Conservation (phyloP, 2,797 vertebrate genomes). For the Poeciliopsis infans region DNA sequence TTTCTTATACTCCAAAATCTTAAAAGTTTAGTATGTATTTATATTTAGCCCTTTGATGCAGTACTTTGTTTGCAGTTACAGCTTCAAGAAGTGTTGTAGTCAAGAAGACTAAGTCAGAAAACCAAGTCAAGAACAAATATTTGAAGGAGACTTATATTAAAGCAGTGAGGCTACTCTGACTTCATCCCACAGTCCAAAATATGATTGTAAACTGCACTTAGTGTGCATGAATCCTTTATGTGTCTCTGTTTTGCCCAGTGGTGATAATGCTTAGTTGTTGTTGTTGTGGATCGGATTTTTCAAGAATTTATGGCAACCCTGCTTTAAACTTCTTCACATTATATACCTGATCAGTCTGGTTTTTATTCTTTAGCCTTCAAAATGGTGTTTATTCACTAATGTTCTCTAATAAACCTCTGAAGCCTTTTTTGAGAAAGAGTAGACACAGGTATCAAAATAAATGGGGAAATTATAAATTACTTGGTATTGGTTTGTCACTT, state of each 20-base stretch:
- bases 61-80: background rate
- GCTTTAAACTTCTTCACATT: background rate
- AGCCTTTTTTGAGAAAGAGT: background rate
- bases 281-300: background rate
- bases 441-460: background rate
- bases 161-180: background rate
- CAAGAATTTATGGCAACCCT: background rate
- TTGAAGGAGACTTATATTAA: background rate
- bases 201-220: background rate
- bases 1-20: background rate
- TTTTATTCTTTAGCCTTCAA: background rate
- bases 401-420: background rate
- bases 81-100: background rate
- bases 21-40: background rate
- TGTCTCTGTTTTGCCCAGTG: background rate
- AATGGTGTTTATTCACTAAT: background rate
- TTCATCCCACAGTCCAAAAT: background rate
- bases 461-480: background rate
- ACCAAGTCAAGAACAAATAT: background rate
- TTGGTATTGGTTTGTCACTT: background rate
- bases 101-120: background rate
- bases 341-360: background rate
- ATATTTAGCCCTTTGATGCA: background rate
- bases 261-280: background rate
- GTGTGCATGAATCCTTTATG: background rate